Evolutionary conservation across 2,797 vertebrate genomes (phyloP).

Genomic region (Chromobotia macracanthus): DNA sequence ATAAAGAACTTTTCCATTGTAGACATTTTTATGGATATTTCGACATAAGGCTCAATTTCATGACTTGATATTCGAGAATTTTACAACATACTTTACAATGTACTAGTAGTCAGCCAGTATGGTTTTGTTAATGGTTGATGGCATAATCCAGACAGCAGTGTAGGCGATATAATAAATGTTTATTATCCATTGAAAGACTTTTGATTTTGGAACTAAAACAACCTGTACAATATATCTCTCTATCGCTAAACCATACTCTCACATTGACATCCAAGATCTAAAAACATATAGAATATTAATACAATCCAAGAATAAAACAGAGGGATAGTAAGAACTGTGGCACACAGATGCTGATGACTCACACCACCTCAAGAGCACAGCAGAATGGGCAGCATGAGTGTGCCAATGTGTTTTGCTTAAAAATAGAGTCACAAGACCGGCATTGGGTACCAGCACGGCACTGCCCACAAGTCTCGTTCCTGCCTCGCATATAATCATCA

Average conservation of each 20-base stretch:
- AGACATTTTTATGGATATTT: no score
- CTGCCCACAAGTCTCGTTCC: conserved; percentile 46
- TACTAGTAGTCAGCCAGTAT: background rate
- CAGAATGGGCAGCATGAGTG: conserved; percentile 23
- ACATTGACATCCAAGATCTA: background rate
- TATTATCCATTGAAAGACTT: background rate
- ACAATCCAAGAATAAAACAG: background rate
- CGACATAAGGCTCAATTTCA: no score
- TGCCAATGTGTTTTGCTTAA: conserved; percentile 47
- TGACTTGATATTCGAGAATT: no score
- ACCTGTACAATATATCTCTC: background rate
- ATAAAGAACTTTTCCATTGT: no score
- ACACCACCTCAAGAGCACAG: background rate
- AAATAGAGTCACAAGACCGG: conserved; percentile 48
- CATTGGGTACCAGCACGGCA: conserved; percentile 17
- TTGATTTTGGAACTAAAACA: background rate
- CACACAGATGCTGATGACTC: background rate
- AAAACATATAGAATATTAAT: background rate
- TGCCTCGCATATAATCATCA: conserved; percentile 53
- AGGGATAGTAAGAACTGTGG: background rate
- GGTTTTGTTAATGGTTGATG: background rate
- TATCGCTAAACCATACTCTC: background rate
- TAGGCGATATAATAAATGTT: background rate
- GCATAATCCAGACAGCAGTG: background rate
- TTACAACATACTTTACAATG: background rate